phyloP scores from a whole-genome alignment of 2,888 invertebrate species.

The Torymus texanus region DNA sequence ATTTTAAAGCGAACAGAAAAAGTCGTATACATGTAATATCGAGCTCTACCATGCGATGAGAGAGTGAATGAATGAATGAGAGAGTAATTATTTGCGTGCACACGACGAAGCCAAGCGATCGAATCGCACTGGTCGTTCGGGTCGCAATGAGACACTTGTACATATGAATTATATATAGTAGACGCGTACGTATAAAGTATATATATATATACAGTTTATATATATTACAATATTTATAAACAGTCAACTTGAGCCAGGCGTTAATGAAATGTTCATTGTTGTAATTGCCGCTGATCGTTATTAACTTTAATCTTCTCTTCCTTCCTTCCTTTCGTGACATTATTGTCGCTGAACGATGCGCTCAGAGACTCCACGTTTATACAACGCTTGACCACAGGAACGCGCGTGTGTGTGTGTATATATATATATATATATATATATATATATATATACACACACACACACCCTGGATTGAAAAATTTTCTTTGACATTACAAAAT shows the following conservation, averaged over 20 bases:
- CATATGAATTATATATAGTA: conserved; percentile 54
- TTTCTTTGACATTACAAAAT: not conserved
- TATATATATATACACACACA: not conserved
- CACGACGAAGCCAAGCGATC: conserved; percentile 35
- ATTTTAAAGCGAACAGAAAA: not conserved
- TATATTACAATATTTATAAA: conserved; percentile 55
- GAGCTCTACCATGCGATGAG: no score
- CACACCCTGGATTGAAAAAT: not conserved
- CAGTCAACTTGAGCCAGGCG: conserved; percentile 32
- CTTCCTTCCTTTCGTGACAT: not conserved
- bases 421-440: no score
- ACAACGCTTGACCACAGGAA: no score
- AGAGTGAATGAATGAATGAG: no score
- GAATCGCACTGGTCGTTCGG: conserved; percentile 46
- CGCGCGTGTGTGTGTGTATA: no score
- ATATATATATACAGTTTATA: conserved; percentile 43
- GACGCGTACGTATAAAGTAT: conserved; percentile 25
- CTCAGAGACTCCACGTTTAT: no score
- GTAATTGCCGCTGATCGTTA: conserved; percentile 47
- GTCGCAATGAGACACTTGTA: conserved; percentile 35
- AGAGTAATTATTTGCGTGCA: conserved; percentile 17
- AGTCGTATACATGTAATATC: no score
- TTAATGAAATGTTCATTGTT: conserved; percentile 51
- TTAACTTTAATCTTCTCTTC: conserved; percentile 14
- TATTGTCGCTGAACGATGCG: no score